phyloP scores from a whole-genome alignment of 2,797 vertebrate genomes.

The Rhinophrynus dorsalis region DNA sequence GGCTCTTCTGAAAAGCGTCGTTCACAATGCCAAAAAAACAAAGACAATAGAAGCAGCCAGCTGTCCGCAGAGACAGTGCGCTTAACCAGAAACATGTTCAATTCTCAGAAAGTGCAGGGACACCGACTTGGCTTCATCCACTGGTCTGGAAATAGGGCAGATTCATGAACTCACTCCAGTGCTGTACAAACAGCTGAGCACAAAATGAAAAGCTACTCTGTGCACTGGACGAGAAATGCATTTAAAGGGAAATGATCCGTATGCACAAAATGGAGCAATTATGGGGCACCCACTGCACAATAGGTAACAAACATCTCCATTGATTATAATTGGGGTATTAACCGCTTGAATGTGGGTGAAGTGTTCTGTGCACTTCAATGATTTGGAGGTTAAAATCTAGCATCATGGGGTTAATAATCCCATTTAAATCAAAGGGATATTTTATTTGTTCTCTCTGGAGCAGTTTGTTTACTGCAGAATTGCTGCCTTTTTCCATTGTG shows the following conservation, averaged over 20 bases:
- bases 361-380: too few species aligned
- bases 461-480: too few species aligned
- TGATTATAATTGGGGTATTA: too few species aligned
- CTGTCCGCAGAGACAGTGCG: constrained; percentile 30
- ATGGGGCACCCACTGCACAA: too few species aligned
- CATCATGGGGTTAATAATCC: too few species aligned
- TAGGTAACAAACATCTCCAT: too few species aligned
- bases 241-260: not conserved
- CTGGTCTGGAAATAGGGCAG: constrained; percentile 34
- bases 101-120: constrained; percentile 52
- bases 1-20: not conserved
- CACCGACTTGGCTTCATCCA: constrained; percentile 43
- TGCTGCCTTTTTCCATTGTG: too few species aligned
- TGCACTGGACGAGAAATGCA: not conserved
- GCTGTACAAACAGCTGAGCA: constrained; percentile 54
- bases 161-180: constrained; percentile 52
- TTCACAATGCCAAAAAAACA: not conserved
- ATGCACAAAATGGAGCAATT: too few species aligned
- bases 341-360: too few species aligned
- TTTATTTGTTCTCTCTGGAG: too few species aligned
- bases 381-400: too few species aligned
- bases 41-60: constrained; percentile 44
- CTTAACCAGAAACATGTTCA: constrained; percentile 48
- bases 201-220: not conserved
- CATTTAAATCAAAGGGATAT: too few species aligned